phyloP scores from a whole-genome alignment of 2,797 vertebrate genomes.

The Sardinella longiceps region DNA sequence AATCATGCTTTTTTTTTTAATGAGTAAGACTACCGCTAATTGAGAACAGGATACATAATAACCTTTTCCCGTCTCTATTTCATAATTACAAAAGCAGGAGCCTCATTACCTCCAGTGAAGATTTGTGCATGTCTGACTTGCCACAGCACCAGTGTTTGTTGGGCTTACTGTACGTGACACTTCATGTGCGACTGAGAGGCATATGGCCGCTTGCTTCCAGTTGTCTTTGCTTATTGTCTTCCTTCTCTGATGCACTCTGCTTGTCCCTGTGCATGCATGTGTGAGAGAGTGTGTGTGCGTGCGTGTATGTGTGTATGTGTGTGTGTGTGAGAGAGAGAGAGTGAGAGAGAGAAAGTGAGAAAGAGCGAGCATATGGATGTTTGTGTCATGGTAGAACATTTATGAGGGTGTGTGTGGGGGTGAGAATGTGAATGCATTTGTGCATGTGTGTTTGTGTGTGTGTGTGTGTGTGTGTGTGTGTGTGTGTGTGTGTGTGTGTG shows the following conservation, averaged over 20 bases:
- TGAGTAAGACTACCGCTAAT: conserved; percentile 16
- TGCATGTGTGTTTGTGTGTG: neutral
- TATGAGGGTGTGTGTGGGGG: conserved; percentile 18
- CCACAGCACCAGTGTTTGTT: neutral
- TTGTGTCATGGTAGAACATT: neutral
- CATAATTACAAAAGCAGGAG: neutral
- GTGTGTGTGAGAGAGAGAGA: neutral
- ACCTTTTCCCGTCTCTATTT: neutral
- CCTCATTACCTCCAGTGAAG: neutral
- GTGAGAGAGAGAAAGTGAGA: neutral
- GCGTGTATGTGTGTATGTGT: neutral
- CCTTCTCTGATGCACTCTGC: conserved; percentile 16
- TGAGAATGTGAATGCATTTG: neutral
- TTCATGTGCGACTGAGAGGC: neutral
- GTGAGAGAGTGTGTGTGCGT: conserved; percentile 30
- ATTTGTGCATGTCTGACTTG: conserved; percentile 5
- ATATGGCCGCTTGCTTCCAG: neutral
- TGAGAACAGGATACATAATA: neutral
- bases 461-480: neutral
- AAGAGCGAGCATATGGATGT: neutral
- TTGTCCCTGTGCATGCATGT: neutral
- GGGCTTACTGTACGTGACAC: neutral
- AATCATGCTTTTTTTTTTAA: conserved; percentile 61
- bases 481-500: neutral
- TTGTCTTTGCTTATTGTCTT: conserved; percentile 42